Evolutionary conservation across 2,113 vertebrate genomes (phyloP), one percentile per base, ranked within the genome.

Genomic region (Nesogale talazaci): DNA sequence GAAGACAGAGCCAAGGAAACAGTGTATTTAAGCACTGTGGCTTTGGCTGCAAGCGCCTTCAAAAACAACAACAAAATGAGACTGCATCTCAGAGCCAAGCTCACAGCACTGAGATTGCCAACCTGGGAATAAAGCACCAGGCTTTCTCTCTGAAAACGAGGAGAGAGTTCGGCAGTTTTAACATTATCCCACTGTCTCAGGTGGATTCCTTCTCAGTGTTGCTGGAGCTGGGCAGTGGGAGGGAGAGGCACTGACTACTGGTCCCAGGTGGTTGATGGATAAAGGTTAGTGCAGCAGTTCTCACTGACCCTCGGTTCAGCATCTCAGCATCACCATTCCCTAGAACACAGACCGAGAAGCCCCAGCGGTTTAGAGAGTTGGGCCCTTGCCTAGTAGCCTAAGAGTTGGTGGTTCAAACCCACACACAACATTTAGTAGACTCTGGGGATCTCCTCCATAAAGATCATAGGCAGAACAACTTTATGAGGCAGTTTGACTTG

Each of bases 31-130:
- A 91, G 78, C 75, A 9, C 65, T 83, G 27, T 67, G 46, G 75
- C 78, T 95, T 94, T 91, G 94, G 83, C 77, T 31, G 27, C 86
- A 17, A 29, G 79, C 23, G 17, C 31, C 79, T 91, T 42, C n/a
- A 78, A 79, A 95, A 96, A 93, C 83, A 88, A 78, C 95, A 93
- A 61, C 89, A 80, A 91, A 93, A 86, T n/a, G 72, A 20, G 88
- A 78, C 81, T 15, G 22, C 1, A 0, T 69, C 81, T 40, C 93
- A 78, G 23, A 88, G 67, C 94, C 80, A 25, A 42, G 72, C 94
- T 83, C 19, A 90, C 70, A 67, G 86, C 86, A 7, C 69, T 27
- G 11, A 89, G 83, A 76, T 16, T 59, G 38, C 42, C 77, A 40
- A 91, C 89, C 25, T 52, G 84, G 81, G 67, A 86, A 86, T 36